A percentile compares a stretch with the other conserved stretches of the same genome.
These are phyloP conservation scores for Eulithis testata DNA, from an alignment of 2,888 invertebrate genomes.

Conservation along the genomic window DNA sequence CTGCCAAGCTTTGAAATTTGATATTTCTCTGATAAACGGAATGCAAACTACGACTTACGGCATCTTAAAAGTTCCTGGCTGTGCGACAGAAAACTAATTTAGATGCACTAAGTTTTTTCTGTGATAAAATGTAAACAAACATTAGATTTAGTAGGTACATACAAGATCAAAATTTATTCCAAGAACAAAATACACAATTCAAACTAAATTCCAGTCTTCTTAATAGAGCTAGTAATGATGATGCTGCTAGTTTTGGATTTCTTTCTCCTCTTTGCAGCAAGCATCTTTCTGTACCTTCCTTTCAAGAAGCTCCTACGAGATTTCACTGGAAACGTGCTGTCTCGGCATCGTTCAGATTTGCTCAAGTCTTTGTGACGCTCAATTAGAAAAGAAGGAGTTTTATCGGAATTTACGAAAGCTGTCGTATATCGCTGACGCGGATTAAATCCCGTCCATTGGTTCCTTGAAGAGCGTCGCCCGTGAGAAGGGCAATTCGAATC, in stretches of 20 bases:
- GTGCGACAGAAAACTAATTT: too few relatives aligned
- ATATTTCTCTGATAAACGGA: conserved; percentile 1
- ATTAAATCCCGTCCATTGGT: conserved; percentile 29
- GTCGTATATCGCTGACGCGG: conserved; percentile 33
- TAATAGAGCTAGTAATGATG: neutral
- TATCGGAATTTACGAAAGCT: conserved; percentile 29
- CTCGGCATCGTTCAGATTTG: conserved; percentile 38
- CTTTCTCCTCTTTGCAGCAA: conserved; percentile 55
- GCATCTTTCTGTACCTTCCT: conserved; percentile 62
- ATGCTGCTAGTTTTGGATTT: conserved; percentile 33
- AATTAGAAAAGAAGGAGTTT: conserved; percentile 29
- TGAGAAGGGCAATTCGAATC: conserved; percentile 60
- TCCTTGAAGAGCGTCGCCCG: conserved; percentile 42
- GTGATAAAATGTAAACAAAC: too few relatives aligned
- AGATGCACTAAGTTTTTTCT: too few relatives aligned
- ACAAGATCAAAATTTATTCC: conserved; percentile 4
- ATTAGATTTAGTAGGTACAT: neutral
- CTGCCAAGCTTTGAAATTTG: neutral
- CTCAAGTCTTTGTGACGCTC: conserved; percentile 26
- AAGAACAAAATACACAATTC: neutral
- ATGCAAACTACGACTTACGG: neutral
- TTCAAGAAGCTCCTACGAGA: conserved; percentile 56
- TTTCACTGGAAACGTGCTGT: conserved; percentile 47
- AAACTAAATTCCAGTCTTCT: conserved; percentile 9
- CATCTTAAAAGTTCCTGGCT: neutral